Evolutionary conservation across 1,140 invertebrate species (phyloP).

Genomic region (Drosophila takahashii): DNA sequence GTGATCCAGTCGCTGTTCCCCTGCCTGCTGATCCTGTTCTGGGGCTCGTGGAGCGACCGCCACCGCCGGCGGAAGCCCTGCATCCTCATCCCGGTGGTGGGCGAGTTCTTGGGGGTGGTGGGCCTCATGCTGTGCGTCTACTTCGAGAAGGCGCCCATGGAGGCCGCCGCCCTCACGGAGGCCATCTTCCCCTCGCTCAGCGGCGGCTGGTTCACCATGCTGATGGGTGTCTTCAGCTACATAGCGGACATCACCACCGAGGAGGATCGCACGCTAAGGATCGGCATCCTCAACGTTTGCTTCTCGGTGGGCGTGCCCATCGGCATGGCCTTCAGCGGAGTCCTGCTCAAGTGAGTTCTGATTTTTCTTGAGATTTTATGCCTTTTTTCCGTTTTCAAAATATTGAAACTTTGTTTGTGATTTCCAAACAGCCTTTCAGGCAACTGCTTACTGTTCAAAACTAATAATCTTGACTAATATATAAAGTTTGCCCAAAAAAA

Average conservation of each 20-base stretch:
- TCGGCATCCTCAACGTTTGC: slow-evolving; percentile 93
- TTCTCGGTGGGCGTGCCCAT: slow-evolving; percentile 92
- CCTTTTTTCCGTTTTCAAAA: no score
- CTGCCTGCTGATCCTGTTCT: slow-evolving; percentile 90
- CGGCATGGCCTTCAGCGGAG: slow-evolving; percentile 90
- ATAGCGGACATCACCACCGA: slow-evolving; percentile 93
- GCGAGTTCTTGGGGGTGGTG: slow-evolving; percentile 91
- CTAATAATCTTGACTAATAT: no score
- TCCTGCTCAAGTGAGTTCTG: slow-evolving; percentile 86
- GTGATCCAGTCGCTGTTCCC: slow-evolving; percentile 91
- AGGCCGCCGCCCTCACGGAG: slow-evolving; percentile 90
- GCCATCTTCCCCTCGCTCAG: slow-evolving; percentile 91
- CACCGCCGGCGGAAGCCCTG: slow-evolving; percentile 92
- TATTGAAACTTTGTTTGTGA: no score
- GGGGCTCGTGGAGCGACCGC: slow-evolving; percentile 91
- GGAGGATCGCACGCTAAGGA: slow-evolving; percentile 91
- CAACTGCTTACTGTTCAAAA: no score
- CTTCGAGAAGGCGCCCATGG: slow-evolving; percentile 91
- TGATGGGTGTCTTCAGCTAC: slow-evolving; percentile 96
- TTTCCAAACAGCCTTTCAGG: no score
- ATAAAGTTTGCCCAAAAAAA: no score
- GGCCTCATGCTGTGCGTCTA: slow-evolving; percentile 92
- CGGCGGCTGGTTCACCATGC: slow-evolving; percentile 93
- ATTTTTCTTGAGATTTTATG: not conserved
- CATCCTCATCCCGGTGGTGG: slow-evolving; percentile 92